Evolutionary conservation across 2,888 invertebrate genomes (phyloP), one percentile per base, ranked within the genome.

Genomic region (Eudasyphora cyanicolor): DNA sequence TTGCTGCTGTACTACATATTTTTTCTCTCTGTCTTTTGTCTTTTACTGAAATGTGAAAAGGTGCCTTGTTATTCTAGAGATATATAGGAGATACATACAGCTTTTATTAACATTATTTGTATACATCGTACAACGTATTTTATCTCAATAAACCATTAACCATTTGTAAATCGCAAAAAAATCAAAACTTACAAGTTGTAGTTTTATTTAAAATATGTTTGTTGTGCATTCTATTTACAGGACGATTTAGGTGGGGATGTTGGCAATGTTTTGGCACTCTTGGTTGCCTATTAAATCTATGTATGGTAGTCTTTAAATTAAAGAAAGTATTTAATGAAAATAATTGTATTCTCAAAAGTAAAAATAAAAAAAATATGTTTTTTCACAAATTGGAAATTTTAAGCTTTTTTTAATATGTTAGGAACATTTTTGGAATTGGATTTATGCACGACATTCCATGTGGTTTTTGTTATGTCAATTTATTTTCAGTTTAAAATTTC

Each of bases 241-340:
- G 94, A 94, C 87, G 95, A 95, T 92, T 93, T 94, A 88, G 93
- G 93, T 86, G 95, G 95, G 89, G 95, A 95, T 93, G 95, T 94
- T 93, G 93, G 93, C 92, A 93, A 94, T 92, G 93, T 94, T 88
- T 93, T 96, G 92, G 93, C 94, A 74, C 82, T 87, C 70, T 87
- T 92, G 86, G 90, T 89, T 79, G 89, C 91, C 38, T 92, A 91
- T 85, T 87, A 85, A 86, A 51, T 24, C 24, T 6, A 38, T 69
- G 35, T 49, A n/a, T 69, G 24, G 7, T 64, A 14, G 49, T 49
- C 8, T 69, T 45, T 69, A 45, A 24, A 35, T 62, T 35, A 62
- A 60, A 29, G 4, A 62, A 60, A 29, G 4, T 32, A 32, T 32
- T 32, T 32, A 32, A 32, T 8, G 32, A 8, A 60, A 24, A 57